A percentile compares a stretch with the other conserved stretches of the same genome.
Conservation (phyloP, 2,797 vertebrate species). For the Iguana delicatissima region DNA sequence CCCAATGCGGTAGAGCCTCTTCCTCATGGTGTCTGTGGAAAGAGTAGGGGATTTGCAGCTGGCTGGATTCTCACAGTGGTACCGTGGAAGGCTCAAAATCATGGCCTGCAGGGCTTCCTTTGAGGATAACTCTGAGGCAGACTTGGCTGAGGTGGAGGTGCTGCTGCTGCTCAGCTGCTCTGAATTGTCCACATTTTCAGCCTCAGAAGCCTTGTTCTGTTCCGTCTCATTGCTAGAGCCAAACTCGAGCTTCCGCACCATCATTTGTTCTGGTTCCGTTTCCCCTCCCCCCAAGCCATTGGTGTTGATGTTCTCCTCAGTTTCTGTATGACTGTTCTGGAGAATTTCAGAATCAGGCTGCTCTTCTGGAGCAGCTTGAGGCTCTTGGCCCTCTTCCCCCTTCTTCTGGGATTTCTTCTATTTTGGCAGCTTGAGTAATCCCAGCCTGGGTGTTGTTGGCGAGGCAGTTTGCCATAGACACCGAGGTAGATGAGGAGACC, state of each 20-base stretch:
- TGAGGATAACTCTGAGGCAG: conserved; percentile 89
- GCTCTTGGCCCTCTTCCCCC: conserved; percentile 63
- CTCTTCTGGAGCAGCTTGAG: conserved; percentile 42
- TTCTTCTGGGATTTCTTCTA: conserved; percentile 67
- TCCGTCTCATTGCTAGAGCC: conserved; percentile 79
- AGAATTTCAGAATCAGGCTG: conserved; percentile 40
- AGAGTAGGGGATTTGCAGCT: conserved; percentile 95
- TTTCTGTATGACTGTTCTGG: conserved; percentile 74
- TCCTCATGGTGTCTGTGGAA: conserved; percentile 97
- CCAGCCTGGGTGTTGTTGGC: conserved; percentile 57
- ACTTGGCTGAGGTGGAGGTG: conserved; percentile 88
- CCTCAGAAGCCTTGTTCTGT: conserved; percentile 83
- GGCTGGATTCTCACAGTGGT: conserved; percentile 94
- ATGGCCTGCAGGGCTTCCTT: conserved; percentile 96
- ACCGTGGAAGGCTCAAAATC: conserved; percentile 94
- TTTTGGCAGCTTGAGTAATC: conserved; percentile 54
- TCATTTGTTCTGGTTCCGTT: conserved; percentile 76
- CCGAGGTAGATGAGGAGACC: conserved; percentile 93
- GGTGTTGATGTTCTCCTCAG: conserved; percentile 78
- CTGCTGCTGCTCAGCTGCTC: conserved; percentile 91
- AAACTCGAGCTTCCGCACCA: conserved; percentile 71
- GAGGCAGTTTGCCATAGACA: conserved; percentile 92
- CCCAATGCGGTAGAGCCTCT: conserved; percentile 97
- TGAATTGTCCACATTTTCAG: conserved; percentile 85
- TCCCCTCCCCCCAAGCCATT: conserved; percentile 64